phyloP scores from a whole-genome alignment of 2,113 vertebrate genomes.

The Burhinus bistriatus region DNA sequence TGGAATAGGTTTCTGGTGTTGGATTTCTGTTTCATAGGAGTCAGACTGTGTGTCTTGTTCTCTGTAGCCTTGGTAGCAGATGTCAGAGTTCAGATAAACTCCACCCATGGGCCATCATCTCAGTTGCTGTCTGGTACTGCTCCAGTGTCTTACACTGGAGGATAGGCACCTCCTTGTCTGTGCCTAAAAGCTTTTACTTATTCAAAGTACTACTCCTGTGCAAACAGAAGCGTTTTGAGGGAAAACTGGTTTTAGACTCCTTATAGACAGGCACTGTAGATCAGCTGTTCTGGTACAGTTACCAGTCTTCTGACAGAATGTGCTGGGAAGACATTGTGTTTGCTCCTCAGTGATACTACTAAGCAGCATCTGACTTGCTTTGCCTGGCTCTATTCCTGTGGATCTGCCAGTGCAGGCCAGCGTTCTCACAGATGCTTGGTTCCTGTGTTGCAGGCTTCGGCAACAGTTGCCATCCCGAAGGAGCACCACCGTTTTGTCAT shows the following conservation, averaged over 20 bases:
- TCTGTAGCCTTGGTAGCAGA: constrained; percentile 7
- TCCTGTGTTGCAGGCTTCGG: constrained; percentile 81
- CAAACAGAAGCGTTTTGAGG: neutral
- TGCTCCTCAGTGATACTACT: neutral
- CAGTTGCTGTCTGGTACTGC: neutral
- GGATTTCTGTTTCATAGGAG: constrained; percentile 48
- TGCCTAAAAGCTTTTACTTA: neutral
- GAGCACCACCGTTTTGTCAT: constrained; percentile 99
- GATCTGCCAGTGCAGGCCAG: neutral
- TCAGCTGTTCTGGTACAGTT: neutral
- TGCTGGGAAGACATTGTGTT: neutral
- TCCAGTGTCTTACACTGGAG: neutral
- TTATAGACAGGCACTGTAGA: neutral
- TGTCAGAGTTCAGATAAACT: constrained; percentile 21
- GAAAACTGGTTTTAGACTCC: neutral
- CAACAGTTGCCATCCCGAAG: constrained; percentile 95
- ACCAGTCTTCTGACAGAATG: neutral
- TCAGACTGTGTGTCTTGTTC: neutral
- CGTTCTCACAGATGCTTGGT: neutral
- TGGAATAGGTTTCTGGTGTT: constrained; percentile 18
- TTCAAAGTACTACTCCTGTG: neutral
- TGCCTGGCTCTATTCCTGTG: neutral
- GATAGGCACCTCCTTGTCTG: neutral
- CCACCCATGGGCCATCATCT: neutral
- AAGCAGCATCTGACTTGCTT: neutral